Conservation (phyloP, 2,888 invertebrate species). For the Agonopterix alstromeriana region DNA sequence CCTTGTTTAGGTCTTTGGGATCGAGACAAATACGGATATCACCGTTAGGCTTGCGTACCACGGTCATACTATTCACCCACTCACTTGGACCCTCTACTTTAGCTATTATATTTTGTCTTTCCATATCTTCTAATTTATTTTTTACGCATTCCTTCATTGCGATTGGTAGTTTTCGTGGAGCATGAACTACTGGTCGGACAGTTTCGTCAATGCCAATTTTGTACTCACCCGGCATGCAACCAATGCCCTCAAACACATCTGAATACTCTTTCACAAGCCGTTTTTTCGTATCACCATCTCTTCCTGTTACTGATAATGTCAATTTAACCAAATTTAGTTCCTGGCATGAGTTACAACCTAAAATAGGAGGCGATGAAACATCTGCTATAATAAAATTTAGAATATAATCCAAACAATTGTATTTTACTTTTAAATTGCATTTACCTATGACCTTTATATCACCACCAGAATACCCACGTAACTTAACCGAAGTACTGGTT, state of each 20-base stretch:
- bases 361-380: conserved; percentile 9
- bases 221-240: conserved; percentile 9
- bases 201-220: conserved; percentile 10
- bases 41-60: conserved; percentile 19
- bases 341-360: conserved; percentile 12
- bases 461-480: conserved; percentile 13
- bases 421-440: conserved; percentile 10
- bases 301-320: too few relatives aligned
- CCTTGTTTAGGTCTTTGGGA: conserved; percentile 17
- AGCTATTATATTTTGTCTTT: conserved; percentile 11
- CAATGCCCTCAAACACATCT: conserved; percentile 11
- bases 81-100: conserved; percentile 17
- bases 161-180: conserved; percentile 17
- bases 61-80: conserved; percentile 22
- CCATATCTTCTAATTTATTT: conserved; percentile 15
- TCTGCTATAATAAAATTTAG: conserved; percentile 13
- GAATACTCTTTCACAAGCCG: conserved; percentile 6
- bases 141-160: conserved; percentile 14
- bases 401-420: conserved; percentile 9
- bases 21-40: conserved; percentile 21
- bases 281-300: neutral
- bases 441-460: conserved; percentile 11
- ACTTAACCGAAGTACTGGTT: conserved; percentile 3
- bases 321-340: conserved; percentile 13
- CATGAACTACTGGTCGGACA: conserved; percentile 13